Percentiles rank a stretch among this genome's conserved stretches.
These are phyloP conservation scores for Psammodynastes pulverulentus DNA, from an alignment of 2,113 vertebrate genomes.

Conservation along the genomic window DNA sequence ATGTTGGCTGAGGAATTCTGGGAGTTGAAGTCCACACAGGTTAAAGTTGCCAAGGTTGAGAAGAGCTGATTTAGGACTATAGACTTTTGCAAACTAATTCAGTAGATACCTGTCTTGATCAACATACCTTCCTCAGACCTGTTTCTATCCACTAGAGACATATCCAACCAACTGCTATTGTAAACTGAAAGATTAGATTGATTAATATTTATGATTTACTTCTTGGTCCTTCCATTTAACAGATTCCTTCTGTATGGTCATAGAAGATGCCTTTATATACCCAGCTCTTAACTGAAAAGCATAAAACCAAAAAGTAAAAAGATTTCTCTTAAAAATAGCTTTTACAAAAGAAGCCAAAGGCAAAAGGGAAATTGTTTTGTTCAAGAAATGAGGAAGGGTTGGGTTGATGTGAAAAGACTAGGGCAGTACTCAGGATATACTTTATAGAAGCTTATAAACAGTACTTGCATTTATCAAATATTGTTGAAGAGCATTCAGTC, in stretches of 20 bases:
- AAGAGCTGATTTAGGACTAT: neutral
- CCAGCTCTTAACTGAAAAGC: neutral
- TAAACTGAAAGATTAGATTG: neutral
- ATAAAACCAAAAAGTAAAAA: neutral
- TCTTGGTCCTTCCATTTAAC: neutral
- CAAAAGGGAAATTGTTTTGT: neutral
- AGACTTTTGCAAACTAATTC: neutral
- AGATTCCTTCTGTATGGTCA: neutral
- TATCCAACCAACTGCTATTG: too few relatives aligned
- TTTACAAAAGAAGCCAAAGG: neutral
- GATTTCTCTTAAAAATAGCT: neutral
- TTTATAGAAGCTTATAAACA: constrained; percentile 36
- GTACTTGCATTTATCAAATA: neutral
- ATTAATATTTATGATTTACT: neutral
- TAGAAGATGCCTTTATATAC: neutral
- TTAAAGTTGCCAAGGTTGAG: too few relatives aligned
- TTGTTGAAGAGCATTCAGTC: neutral
- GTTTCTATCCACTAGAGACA: neutral
- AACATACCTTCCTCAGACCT: neutral
- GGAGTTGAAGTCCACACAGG: too few relatives aligned
- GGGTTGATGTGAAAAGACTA: neutral
- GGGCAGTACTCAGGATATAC: neutral
- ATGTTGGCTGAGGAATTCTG: too few relatives aligned
- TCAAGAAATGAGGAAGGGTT: neutral
- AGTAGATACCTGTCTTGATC: neutral